Evolutionary conservation across 1,140 invertebrate genomes (phyloP).

Genomic region (Arion vulgaris): DNA sequence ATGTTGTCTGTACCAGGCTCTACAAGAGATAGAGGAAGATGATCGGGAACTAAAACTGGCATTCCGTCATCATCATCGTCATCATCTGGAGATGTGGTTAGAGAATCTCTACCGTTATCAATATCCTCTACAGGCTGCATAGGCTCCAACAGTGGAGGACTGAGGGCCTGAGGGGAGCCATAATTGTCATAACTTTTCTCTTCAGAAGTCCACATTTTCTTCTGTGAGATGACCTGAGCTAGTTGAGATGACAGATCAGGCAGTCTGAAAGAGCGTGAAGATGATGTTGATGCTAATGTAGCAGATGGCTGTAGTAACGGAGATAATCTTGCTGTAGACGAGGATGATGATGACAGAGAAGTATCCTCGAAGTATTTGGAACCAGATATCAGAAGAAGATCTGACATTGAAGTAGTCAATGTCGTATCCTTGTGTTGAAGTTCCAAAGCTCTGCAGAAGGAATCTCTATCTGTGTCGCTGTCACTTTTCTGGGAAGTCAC

Average conservation of each 20-base stretch:
- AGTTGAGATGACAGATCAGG: conserved; percentile 30
- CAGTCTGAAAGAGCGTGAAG: conserved; percentile 9
- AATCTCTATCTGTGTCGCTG: neutral
- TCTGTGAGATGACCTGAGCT: conserved; percentile 23
- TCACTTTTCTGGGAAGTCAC: neutral
- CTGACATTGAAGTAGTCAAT: neutral
- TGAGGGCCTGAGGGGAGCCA: neutral
- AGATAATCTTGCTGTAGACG: neutral
- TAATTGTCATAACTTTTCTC: conserved; percentile 11
- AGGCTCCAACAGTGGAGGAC: conserved; percentile 29
- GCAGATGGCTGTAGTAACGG: neutral
- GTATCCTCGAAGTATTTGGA: neutral
- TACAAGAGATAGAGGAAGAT: conserved; percentile 26
- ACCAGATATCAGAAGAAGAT: neutral
- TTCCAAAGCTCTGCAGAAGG: conserved; percentile 11
- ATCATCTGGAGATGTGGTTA: neutral
- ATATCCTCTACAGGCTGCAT: neutral
- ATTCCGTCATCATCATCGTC: conserved; percentile 22
- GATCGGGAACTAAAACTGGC: conserved; percentile 35
- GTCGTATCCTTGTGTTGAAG: conserved; percentile 1
- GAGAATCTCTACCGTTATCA: neutral
- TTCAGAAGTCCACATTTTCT: neutral
- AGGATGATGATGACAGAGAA: conserved; percentile 10
- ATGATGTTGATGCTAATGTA: conserved; percentile 14
- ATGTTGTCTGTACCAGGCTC: conserved; percentile 33